Evolutionary conservation across 2,888 invertebrate genomes (phyloP), one percentile per base, ranked within the genome.

Genomic region (Isotomurus palustris): DNA sequence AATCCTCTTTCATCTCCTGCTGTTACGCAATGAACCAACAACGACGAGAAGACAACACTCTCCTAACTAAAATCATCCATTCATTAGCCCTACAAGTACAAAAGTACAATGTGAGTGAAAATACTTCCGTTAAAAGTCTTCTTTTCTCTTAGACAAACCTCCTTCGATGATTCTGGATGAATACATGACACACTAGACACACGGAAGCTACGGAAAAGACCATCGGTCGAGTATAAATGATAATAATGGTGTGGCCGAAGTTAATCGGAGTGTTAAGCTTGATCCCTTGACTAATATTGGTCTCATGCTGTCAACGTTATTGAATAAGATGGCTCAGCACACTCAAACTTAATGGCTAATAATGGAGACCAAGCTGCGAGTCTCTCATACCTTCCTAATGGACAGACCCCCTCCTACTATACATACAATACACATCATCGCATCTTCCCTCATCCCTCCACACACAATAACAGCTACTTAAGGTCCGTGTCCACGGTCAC

Each of bases 271-370:
- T 61, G 64, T 67, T 59, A 59, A 61, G 67, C 62, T 60, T 65
- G 65, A 67, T 65, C 67, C 67, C 64, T 63, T 64, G 62, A 67
- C 69, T 67, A 67, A 69, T 69, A 69, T 69, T 69, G 67, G 69
- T 64, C 66, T 66, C 69, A 66, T 60, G 67, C 69, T 69, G 69
- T 64, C 67, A 67, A 56, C 62, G 48, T 58, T 66, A 67, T 67
- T 68, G 63, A 65, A 65, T 63, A 63, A 60, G 57, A 61, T 59
- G 57, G 59, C 59, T 56, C 55, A 59, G 59, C 59, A 59, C 61
- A 57, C 52, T 54, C 51, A 56, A 56, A 53, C 60, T 66, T 69
- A 69, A 69, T 69, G 64, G 69, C 65, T 66, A 67, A 67, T 67
- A 69, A 69, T 69, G 66, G 66, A 64, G 36, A 51, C 25, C 69